These are phyloP conservation scores for Xestia c-nigrum DNA, from an alignment of 2,888 invertebrate species.

Conservation along the genomic window DNA sequence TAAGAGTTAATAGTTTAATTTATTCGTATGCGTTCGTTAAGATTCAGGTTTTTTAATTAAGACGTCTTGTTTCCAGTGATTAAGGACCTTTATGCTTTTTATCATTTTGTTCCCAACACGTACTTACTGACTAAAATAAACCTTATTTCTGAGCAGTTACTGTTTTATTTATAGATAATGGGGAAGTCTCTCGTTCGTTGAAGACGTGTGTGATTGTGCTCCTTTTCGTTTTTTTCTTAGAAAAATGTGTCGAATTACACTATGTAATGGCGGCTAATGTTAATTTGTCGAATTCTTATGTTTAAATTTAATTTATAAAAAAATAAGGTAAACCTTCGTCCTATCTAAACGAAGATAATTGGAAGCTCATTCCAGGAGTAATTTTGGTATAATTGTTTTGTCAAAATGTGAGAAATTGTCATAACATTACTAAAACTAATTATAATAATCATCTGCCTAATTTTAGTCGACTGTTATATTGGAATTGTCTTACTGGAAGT, in stretches of 20 bases:
- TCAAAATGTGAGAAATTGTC: no score
- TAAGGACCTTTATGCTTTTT: constrained; percentile 76
- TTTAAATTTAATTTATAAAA: constrained; percentile 25
- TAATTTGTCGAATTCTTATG: constrained; percentile 33
- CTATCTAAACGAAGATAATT: background rate
- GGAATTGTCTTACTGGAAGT: no score
- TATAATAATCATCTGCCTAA: no score
- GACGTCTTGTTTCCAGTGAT: constrained; percentile 80
- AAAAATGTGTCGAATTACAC: constrained; percentile 50
- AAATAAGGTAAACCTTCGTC: background rate
- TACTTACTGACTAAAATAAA: background rate
- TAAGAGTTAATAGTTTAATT: constrained; percentile 72
- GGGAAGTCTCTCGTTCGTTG: background rate
- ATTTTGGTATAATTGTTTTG: no score
- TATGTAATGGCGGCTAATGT: constrained; percentile 46
- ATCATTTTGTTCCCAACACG: constrained; percentile 66
- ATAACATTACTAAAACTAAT: no score
- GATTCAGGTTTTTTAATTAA: constrained; percentile 82
- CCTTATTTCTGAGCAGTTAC: accelerated
- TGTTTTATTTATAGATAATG: constrained; percentile 17
- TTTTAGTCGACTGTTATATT: no score
- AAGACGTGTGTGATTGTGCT: constrained; percentile 41
- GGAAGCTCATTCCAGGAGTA: background rate
- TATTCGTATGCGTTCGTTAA: constrained; percentile 70
- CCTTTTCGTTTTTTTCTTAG: constrained; percentile 29